Evolutionary conservation across 2,113 vertebrate genomes (phyloP).

Genomic region (Enhydra lutris): DNA sequence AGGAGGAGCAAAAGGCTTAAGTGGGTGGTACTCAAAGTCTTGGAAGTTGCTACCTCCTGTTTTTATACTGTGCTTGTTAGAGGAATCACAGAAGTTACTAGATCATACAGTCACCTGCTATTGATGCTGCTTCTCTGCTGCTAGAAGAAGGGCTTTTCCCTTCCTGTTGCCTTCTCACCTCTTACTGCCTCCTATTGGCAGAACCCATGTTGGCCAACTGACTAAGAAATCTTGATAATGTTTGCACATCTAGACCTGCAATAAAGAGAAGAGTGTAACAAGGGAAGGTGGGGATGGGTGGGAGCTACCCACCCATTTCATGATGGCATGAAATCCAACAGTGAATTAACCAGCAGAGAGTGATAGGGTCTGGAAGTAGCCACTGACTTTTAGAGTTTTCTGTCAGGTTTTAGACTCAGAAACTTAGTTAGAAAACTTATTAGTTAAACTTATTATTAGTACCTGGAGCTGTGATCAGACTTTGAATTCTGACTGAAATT

Average conservation of each 20-base stretch:
- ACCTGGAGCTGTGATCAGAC: neutral
- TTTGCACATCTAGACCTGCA: neutral
- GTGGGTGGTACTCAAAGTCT: neutral
- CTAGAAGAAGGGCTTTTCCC: neutral
- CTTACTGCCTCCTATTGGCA: neutral
- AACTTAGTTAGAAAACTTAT: neutral
- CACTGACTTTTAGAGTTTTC: neutral
- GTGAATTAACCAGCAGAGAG: neutral
- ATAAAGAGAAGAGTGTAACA: neutral
- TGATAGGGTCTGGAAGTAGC: neutral
- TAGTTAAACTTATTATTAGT: neutral
- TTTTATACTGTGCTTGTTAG: neutral
- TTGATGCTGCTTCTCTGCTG: neutral
- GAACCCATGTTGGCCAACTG: neutral
- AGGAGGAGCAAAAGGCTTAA: neutral
- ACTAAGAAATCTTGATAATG: neutral
- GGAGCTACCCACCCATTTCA: no score
- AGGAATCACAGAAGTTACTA: neutral
- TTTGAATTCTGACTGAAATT: slow-evolving; percentile 4
- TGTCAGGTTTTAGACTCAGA: neutral
- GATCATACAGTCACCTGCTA: neutral
- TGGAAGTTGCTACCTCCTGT: neutral
- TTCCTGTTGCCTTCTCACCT: neutral
- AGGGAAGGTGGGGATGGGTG: neutral
- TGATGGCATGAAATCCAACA: neutral